Conservation (phyloP, 2,888 invertebrate genomes). For the Xestia xanthographa region DNA sequence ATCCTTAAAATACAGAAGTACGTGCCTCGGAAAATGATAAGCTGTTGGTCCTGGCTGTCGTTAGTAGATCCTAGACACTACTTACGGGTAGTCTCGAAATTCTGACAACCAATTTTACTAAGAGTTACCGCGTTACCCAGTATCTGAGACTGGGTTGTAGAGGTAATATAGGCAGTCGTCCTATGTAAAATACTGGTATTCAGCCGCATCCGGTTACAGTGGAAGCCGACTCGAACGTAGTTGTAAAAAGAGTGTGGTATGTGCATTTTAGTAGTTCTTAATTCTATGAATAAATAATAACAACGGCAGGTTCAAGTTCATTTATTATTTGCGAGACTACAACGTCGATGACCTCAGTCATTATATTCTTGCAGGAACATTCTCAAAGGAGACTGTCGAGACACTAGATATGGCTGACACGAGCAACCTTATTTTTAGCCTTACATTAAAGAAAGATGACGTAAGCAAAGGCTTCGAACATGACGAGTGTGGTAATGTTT, state of each 20-base stretch:
- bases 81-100: not conserved
- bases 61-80: not conserved
- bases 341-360: slow-evolving; percentile 23
- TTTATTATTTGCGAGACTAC: slow-evolving; percentile 30
- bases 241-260: not conserved
- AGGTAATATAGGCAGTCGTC: not conserved
- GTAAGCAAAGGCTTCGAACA: slow-evolving; percentile 42
- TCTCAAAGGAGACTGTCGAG: slow-evolving; percentile 16
- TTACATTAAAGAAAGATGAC: slow-evolving; percentile 40
- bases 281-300: slow-evolving; percentile 14
- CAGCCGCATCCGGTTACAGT: not conserved
- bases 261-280: not conserved
- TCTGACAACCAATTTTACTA: not conserved
- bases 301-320: slow-evolving; percentile 9
- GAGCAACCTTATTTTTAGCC: slow-evolving; percentile 28
- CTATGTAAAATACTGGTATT: not conserved
- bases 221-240: not conserved
- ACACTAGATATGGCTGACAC: slow-evolving; percentile 12
- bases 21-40: not conserved
- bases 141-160: not conserved
- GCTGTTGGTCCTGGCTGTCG: not conserved
- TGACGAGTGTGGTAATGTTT: slow-evolving; percentile 40
- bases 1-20: too few relatives aligned
- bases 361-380: slow-evolving; percentile 16
- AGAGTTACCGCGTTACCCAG: not conserved